Conservation (phyloP, 2,113 vertebrate genomes). For the Megalops atlanticus region DNA sequence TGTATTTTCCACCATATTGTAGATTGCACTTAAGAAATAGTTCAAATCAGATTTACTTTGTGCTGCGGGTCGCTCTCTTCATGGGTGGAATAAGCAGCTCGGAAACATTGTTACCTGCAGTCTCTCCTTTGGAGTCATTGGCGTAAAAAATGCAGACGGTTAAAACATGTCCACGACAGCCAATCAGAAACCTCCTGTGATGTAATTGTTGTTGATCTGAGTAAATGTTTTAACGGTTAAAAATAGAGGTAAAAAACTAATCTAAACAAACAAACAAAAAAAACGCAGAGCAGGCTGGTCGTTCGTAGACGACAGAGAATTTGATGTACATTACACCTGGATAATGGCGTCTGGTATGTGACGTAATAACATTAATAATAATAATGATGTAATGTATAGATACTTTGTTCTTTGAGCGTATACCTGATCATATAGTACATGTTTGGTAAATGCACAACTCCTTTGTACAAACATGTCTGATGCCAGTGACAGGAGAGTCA, state of each 20-base stretch:
- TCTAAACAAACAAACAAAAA: no score
- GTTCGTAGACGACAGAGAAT: background rate
- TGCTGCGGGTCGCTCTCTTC: background rate
- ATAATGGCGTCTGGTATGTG: background rate
- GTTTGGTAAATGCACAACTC: slow-evolving; percentile 31
- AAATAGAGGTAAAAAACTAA: background rate
- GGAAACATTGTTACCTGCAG: background rate
- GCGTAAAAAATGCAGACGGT: background rate
- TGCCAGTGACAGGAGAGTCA: slow-evolving; percentile 6
- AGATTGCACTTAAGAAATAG: slow-evolving; percentile 55
- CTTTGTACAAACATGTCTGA: slow-evolving; percentile 29
- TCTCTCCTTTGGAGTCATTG: background rate
- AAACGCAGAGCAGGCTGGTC: background rate
- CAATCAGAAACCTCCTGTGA: slow-evolving; percentile 6
- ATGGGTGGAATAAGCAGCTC: background rate
- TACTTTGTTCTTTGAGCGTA: slow-evolving; percentile 5
- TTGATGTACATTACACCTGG: slow-evolving; percentile 22
- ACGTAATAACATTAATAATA: background rate
- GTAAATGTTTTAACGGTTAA: background rate
- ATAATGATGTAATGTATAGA: slow-evolving; percentile 11
- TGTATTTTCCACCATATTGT: slow-evolving; percentile 48
- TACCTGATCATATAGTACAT: slow-evolving; percentile 25
- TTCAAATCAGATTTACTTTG: slow-evolving; percentile 26
- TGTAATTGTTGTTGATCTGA: background rate
- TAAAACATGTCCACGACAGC: background rate